Base-by-base conservation (phyloP, 2,797 vertebrate genomes). In the Parotocinclus haroldoi region DNA sequence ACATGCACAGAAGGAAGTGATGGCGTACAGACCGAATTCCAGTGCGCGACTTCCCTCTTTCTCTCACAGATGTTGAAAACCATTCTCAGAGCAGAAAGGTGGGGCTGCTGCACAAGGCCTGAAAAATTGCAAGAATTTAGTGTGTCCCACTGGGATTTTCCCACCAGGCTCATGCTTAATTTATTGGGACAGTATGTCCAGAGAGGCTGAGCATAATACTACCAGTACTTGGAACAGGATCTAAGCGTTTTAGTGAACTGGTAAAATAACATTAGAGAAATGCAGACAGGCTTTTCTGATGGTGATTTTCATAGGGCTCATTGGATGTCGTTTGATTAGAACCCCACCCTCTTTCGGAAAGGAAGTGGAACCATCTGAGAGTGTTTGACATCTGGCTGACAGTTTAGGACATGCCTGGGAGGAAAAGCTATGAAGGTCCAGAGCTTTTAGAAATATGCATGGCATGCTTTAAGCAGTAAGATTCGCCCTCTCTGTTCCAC, bases 371-470 rank as follows among this genome's bases (percentile, higher is more conserved):
- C 63, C 48, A 52, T 78, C 46, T 48, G 44, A 56, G 66, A 66
- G 52, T 18, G 51, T 76, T 68, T 55, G 36, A 68, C 78, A 79
- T 79, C 73, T 79, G 78, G 70, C 46, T 56, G 45, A 68, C 58
- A 62, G 71, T 62, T 73, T 70, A 72, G 59, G 63, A 72, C 72
- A 58, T 65, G 57, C 57, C 53, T 58, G 64, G 66, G 55, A 71
- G 75, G 70, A 73, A 71, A 79, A 72, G 71, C 74, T 63, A 74
- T 76, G 66, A 76, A 78, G 71, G 62, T 73, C 45, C 46, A 73
- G 45, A 58, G 67, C 62, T 79, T 75, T 77, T 7, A 71, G 69
- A 79, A 79, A 73, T 71, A 79, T 79, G 70, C 73, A 69, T 71
- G 70, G 75, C 61, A 79, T 79, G 68, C 38, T 55, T 69, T 27